These are phyloP conservation scores for Scaptomyza pallida DNA, from an alignment of 1,140 invertebrate species.

Conservation along the genomic window DNA sequence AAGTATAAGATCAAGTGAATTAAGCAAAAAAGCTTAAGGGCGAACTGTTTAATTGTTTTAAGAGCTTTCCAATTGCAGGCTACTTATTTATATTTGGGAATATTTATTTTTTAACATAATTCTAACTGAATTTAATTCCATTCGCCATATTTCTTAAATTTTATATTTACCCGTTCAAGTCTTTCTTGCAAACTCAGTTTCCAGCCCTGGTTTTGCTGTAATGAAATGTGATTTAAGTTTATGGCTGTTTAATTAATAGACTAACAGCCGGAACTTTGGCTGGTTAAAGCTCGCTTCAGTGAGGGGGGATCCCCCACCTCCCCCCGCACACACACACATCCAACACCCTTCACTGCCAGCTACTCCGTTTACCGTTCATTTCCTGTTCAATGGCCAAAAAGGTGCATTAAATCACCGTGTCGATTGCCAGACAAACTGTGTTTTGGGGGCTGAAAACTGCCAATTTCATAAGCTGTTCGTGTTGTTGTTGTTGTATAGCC, in stretches of 20 bases:
- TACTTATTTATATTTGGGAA: no score
- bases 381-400: slow-evolving; percentile 29
- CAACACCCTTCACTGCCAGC: no score
- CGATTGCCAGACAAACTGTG: slow-evolving; percentile 31
- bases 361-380: no score
- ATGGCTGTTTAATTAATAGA: slow-evolving; percentile 72
- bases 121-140: no score
- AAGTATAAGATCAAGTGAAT: no score
- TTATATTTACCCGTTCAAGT: no score
- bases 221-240: slow-evolving; percentile 67
- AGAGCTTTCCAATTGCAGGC: no score
- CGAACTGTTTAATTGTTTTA: no score
- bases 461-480: slow-evolving; percentile 11
- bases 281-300: slow-evolving; percentile 25
- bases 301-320: slow-evolving; percentile 7
- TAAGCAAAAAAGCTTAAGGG: no score
- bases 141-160: background rate
- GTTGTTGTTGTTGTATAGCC: slow-evolving; percentile 6
- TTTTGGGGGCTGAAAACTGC: slow-evolving; percentile 7
- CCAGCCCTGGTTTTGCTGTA: slow-evolving; percentile 35
- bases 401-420: slow-evolving; percentile 24
- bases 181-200: background rate
- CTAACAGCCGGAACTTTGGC: slow-evolving; percentile 56
- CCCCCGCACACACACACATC: background rate
- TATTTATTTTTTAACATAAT: no score